A percentile compares a stretch with the other conserved stretches of the same genome.
Conservation (phyloP, 53 echinoderm and acorn worm species). For the Mesocentrotus franciscanus region DNA sequence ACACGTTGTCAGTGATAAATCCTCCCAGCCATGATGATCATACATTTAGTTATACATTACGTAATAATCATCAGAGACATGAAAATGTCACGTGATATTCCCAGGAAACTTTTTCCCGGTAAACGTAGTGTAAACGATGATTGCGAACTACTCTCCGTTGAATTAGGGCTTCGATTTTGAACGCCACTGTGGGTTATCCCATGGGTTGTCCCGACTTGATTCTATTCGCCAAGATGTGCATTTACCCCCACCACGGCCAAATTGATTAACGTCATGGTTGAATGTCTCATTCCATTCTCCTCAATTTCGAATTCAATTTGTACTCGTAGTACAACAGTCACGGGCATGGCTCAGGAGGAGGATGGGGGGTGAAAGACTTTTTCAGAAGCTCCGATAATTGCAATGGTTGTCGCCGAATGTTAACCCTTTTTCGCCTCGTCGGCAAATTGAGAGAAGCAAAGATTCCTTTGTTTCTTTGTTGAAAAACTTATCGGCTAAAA, state of each 20-base stretch:
- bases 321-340: not conserved
- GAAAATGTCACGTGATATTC: not conserved
- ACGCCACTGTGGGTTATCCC: not conserved
- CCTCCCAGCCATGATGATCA: not conserved
- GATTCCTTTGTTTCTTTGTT: no score
- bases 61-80: not conserved
- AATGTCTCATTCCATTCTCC: conserved; percentile 29
- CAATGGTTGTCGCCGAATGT: no score
- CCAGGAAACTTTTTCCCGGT: not conserved
- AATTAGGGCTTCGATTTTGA: not conserved
- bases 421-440: no score
- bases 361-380: no score
- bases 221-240: not conserved
- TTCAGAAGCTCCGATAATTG: no score
- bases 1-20: not conserved
- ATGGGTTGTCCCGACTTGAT: not conserved
- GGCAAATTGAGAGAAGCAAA: no score
- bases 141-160: not conserved
- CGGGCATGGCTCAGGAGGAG: not conserved
- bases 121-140: conserved; percentile 12
- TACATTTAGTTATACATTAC: not conserved
- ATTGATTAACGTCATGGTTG: conserved; percentile 44
- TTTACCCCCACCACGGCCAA: conserved; percentile 19
- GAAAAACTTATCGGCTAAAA: no score
- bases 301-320: conserved; percentile 38